Evolutionary conservation across 1,140 invertebrate genomes (phyloP).

Genomic region (Agrypnia vestita): DNA sequence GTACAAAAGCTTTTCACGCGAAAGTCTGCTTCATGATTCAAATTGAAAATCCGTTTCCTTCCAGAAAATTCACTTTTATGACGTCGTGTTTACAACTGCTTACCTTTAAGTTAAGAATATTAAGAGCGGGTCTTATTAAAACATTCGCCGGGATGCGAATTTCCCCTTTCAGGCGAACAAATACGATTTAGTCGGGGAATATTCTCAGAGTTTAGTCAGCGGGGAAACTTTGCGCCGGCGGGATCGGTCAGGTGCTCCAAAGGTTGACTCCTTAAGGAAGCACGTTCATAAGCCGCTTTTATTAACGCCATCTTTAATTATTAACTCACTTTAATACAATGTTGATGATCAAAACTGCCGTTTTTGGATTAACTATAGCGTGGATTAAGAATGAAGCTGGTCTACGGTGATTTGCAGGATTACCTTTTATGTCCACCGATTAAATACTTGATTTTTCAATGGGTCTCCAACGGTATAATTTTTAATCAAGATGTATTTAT

Average conservation of each 20-base stretch:
- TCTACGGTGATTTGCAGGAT: too few species aligned
- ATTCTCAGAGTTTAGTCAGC: slow-evolving; percentile 15
- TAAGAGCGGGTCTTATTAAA: slow-evolving; percentile 31
- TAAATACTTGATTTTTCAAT: too few species aligned
- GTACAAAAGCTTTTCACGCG: too few species aligned
- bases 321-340: too few species aligned
- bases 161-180: slow-evolving; percentile 18
- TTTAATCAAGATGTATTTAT: too few species aligned
- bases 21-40: background rate
- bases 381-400: too few species aligned
- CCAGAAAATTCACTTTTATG: slow-evolving; percentile 22
- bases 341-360: too few species aligned
- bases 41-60: background rate
- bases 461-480: too few species aligned
- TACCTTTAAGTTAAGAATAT: slow-evolving; percentile 36
- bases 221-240: slow-evolving; percentile 14
- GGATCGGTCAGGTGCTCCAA: slow-evolving; percentile 5
- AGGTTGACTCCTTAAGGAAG: slow-evolving; percentile 2
- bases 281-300: background rate
- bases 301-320: too few species aligned
- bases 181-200: slow-evolving; percentile 28
- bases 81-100: slow-evolving; percentile 25
- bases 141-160: slow-evolving; percentile 24
- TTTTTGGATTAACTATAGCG: too few species aligned
- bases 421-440: too few species aligned